Evolutionary conservation across 2,888 invertebrate species (phyloP).

Genomic region (Bombyx huttoni): DNA sequence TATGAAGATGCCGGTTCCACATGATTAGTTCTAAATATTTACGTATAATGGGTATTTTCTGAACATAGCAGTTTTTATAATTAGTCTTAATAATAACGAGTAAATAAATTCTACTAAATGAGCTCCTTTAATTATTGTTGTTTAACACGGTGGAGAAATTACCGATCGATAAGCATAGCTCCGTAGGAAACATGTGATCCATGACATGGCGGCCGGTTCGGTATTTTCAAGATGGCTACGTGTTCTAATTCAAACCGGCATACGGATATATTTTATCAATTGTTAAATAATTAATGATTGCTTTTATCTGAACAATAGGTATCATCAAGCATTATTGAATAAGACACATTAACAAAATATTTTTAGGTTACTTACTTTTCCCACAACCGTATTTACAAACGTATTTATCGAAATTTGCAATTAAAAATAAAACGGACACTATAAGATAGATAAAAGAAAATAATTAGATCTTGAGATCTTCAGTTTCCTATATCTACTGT

Average conservation of each 20-base stretch:
- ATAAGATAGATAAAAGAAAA: no score
- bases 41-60: neutral
- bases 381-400: neutral
- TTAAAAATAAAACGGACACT: no score
- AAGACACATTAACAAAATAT: neutral
- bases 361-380: neutral
- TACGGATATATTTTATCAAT: neutral
- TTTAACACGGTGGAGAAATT: neutral
- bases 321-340: neutral
- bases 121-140: neutral
- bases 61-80: neutral
- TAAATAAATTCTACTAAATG: neutral
- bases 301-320: neutral
- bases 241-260: constrained; percentile 9
- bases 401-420: constrained; percentile 4
- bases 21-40: constrained; percentile 4
- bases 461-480: no score
- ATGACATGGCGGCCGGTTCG: constrained; percentile 60
- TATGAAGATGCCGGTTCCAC: neutral
- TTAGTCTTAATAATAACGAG: neutral
- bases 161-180: constrained; percentile 1
- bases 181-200: constrained; percentile 29
- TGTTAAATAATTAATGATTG: neutral
- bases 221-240: constrained; percentile 53
- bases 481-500: no score